A percentile compares a stretch with the other conserved stretches of the same genome.
Evolutionary conservation across 2,888 invertebrate species (phyloP).

Genomic region (Coronaproctus castanopsis): DNA sequence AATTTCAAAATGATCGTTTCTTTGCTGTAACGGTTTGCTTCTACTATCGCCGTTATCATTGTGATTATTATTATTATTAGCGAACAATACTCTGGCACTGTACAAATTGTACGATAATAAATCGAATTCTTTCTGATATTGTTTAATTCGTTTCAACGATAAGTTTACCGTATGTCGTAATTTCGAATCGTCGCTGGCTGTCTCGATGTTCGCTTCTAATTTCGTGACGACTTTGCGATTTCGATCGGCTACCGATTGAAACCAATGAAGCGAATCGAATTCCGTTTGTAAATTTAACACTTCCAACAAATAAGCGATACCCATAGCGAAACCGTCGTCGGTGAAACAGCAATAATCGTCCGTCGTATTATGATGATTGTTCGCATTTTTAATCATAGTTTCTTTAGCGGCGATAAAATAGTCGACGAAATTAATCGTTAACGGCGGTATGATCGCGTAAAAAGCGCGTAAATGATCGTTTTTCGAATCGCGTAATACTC

Average conservation of each 20-base stretch:
- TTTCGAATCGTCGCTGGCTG: conserved; percentile 47
- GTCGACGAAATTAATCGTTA: conserved; percentile 87
- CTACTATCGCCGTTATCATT: too few relatives aligned
- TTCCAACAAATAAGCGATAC: conserved; percentile 73
- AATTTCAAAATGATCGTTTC: not conserved
- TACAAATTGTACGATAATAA: conserved; percentile 75
- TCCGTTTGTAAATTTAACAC: conserved; percentile 66
- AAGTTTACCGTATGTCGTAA: conserved; percentile 79
- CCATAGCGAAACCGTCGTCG: conserved; percentile 94
- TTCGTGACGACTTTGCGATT: conserved; percentile 39
- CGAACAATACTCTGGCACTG: conserved; percentile 88
- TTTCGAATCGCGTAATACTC: conserved; percentile 38
- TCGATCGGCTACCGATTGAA: conserved; percentile 60
- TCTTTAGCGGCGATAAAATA: conserved; percentile 80
- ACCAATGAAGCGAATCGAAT: conserved; percentile 90
- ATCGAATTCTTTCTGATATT: conserved; percentile 58
- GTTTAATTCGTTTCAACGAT: conserved; percentile 63
- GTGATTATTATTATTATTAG: conserved; percentile 23
- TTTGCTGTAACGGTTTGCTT: not conserved
- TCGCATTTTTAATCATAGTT: conserved; percentile 68
- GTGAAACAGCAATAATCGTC: conserved; percentile 63
- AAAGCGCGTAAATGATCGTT: conserved; percentile 53
- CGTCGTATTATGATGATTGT: conserved; percentile 48
- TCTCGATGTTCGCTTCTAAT: conserved; percentile 26
- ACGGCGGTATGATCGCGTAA: conserved; percentile 76